Percentiles rank a stretch among this genome's conserved stretches.
These are phyloP conservation scores for Patagioenas fasciata DNA, from an alignment of 2,113 vertebrate species.

Conservation along the genomic window DNA sequence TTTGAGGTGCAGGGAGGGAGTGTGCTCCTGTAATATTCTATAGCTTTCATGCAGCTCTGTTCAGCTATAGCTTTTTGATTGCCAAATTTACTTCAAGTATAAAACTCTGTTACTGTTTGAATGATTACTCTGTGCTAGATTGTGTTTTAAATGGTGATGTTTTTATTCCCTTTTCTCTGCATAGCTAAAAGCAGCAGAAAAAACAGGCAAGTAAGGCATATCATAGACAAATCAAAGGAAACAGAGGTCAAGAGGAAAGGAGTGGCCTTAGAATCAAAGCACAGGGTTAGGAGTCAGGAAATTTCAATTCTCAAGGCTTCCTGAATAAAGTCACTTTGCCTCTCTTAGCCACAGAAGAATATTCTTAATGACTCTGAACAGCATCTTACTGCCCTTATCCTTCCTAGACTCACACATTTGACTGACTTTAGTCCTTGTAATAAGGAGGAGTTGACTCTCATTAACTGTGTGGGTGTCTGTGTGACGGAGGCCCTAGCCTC, in stretches of 20 bases:
- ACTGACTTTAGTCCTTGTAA: background rate
- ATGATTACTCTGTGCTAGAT: background rate
- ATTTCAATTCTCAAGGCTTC: background rate
- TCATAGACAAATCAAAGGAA: constrained; percentile 1
- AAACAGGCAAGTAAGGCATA: background rate
- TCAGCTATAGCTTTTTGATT: background rate
- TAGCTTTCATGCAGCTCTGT: background rate
- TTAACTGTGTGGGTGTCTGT: background rate
- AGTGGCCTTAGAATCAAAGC: background rate
- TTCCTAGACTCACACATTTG: background rate
- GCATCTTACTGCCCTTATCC: background rate
- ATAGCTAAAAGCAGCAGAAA: background rate
- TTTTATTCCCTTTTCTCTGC: background rate
- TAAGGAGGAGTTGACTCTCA: background rate
- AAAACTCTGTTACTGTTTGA: background rate
- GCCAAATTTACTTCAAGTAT: background rate
- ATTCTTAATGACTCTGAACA: background rate
- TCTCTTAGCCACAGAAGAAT: fast-evolving
- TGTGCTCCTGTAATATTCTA: background rate
- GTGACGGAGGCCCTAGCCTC: background rate
- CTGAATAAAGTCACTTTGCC: background rate
- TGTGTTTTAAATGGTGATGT: background rate
- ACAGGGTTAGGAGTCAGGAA: background rate
- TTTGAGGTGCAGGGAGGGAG: background rate
- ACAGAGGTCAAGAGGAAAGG: background rate